Evolutionary conservation across 2,888 invertebrate genomes (phyloP), one percentile per base, ranked within the genome.

Genomic region (Hemithea aestivaria): DNA sequence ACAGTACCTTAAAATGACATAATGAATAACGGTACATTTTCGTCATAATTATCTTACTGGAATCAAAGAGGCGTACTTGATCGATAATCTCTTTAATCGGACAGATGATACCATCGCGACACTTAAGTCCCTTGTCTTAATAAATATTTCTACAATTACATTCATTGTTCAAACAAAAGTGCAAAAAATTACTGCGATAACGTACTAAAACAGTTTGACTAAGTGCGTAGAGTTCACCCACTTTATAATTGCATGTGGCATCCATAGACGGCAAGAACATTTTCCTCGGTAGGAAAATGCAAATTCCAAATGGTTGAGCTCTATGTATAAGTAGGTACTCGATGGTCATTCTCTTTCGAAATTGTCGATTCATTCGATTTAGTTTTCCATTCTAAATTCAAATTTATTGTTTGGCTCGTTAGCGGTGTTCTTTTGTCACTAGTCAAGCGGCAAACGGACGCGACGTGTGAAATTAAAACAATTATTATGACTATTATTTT

Each of bases 321-420:
- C n/a, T n/a, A n/a, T n/a, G n/a, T n/a, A n/a, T n/a, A n/a, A n/a
- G 5, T 21, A 30, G 2, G 28, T 35, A 35, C 30, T 21, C 24
- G 25, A 45, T 38, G 34, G 20, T 23, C 29, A 40, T 40, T 40
- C 45, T 49, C 50, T 57, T 56, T 61, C 53, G 57, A 69, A 76
- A 71, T 54, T 78, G 78, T 65, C 75, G 74, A 79, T 70, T 80
- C 79, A 79, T 78, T 65, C 73, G 74, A 71, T 75, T 77, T 79
- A 79, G 77, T 80, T 78, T 76, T 73, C 64, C 63, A 73, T 72
- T 73, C 62, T 63, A 62, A 74, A 73, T 73, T 71, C 64, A 62
- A 66, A 71, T 62, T 67, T 63, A 67, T 76, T 76, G 74, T 73
- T 66, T 58, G 60, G 61, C 69, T 78, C 74, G 76, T 78, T 78